phyloP scores from a whole-genome alignment of 2,797 vertebrate genomes.

The Acestrorhynchus altus region DNA sequence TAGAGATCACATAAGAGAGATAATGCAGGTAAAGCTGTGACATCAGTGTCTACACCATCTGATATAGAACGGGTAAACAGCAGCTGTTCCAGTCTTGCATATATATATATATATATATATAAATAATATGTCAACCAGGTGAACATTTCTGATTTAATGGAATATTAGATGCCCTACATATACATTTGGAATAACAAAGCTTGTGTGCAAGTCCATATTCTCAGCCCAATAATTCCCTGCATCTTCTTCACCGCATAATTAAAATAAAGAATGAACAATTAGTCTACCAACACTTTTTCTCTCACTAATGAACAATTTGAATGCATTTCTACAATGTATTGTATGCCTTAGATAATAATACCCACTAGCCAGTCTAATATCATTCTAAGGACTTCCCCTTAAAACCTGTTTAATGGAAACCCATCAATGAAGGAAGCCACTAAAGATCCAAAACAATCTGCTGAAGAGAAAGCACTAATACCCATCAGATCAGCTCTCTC shows the following conservation, averaged over 20 bases:
- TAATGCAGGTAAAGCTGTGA: neutral
- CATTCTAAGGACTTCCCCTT: conserved; percentile 10
- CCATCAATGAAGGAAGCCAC: conserved; percentile 36
- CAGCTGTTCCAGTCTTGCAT: neutral
- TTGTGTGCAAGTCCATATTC: neutral
- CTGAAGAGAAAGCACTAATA: conserved; percentile 44
- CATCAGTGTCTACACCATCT: neutral
- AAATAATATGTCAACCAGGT: neutral
- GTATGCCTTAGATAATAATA: neutral
- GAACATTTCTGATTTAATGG: neutral
- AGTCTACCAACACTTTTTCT: conserved; percentile 14
- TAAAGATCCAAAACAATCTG: conserved; percentile 46
- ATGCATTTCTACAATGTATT: neutral
- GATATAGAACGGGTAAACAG: neutral
- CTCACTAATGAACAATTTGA: neutral
- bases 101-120: too few relatives aligned
- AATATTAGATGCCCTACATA: neutral
- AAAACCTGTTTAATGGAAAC: conserved; percentile 47
- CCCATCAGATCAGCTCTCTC: conserved; percentile 38
- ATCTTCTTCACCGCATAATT: conserved; percentile 20
- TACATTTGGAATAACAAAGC: neutral
- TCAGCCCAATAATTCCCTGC: neutral
- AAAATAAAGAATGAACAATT: conserved; percentile 27
- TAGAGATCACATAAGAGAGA: neutral
- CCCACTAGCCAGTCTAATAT: neutral